Evolutionary conservation across 92 coral and sea anemone species (phyloP).

Genomic region (Siderastrea siderea): DNA sequence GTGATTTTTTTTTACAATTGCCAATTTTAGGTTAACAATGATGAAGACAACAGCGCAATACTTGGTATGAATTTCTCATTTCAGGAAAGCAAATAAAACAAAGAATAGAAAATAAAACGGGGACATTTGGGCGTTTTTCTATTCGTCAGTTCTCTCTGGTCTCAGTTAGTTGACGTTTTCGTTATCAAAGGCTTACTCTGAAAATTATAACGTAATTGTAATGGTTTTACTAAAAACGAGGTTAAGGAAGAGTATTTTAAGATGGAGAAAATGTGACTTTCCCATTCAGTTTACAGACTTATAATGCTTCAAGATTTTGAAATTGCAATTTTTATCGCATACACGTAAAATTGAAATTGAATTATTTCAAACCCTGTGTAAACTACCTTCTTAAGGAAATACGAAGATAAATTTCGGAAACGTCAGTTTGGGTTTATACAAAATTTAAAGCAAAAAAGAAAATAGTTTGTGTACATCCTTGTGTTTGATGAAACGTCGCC

Average conservation of each 20-base stretch:
- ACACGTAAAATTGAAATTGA: constrained; percentile 63
- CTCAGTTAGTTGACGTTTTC: background rate
- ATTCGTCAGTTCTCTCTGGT: background rate
- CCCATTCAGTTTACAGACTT: background rate
- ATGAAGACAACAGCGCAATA: background rate
- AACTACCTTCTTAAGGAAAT: constrained; percentile 71
- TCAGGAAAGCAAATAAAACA: background rate
- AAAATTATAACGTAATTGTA: constrained; percentile 20
- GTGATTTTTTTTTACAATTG: background rate
- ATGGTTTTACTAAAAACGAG: background rate
- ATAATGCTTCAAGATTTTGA: constrained; percentile 25
- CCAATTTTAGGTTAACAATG: background rate
- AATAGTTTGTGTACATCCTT: constrained; percentile 42
- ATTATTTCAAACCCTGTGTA: constrained; percentile 51
- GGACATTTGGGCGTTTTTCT: background rate
- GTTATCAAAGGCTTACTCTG: background rate
- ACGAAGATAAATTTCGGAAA: constrained; percentile 79
- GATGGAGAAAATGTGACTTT: constrained; percentile 10
- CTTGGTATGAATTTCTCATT: background rate
- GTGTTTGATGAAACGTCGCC: constrained; percentile 21
- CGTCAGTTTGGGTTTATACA: constrained; percentile 70
- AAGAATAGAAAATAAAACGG: background rate
- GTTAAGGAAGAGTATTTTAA: background rate
- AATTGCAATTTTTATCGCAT: constrained; percentile 42
- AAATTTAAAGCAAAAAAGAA: constrained; percentile 56